phyloP scores from a whole-genome alignment of 2,797 vertebrate genomes.

The Acropternis orthonyx region DNA sequence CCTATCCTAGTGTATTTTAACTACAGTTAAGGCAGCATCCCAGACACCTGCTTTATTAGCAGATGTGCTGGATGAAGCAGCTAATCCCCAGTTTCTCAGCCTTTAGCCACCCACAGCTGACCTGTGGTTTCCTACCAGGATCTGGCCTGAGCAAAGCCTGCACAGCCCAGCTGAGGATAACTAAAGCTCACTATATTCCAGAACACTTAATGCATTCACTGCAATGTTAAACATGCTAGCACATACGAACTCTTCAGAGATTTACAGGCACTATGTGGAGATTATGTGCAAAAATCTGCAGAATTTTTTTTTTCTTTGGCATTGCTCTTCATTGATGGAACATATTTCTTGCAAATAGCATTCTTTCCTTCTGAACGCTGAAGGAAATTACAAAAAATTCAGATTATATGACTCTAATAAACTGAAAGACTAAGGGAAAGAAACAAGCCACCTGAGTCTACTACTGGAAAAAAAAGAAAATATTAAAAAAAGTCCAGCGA shows the following conservation, averaged over 20 bases:
- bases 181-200: conserved; percentile 33
- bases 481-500: conserved; percentile 30
- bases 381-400: conserved; percentile 60
- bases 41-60: conserved; percentile 11
- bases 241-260: conserved; percentile 36
- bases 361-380: conserved; percentile 56
- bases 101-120: neutral
- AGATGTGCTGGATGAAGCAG: neutral
- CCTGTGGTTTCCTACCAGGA: neutral
- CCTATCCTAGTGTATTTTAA: neutral
- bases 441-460: conserved; percentile 20
- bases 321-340: conserved; percentile 68
- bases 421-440: neutral
- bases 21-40: conserved; percentile 25
- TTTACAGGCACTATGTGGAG: conserved; percentile 74
- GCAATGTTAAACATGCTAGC: conserved; percentile 21
- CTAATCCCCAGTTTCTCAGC: conserved; percentile 2
- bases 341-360: conserved; percentile 76
- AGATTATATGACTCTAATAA: conserved; percentile 42
- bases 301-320: conserved; percentile 22
- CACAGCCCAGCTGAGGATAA: neutral
- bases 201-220: conserved; percentile 12
- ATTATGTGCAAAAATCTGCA: conserved; percentile 79
- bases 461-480: conserved; percentile 43
- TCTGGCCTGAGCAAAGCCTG: neutral